phyloP scores from a whole-genome alignment of 2,797 vertebrate species.

The Octomys mimax region DNA sequence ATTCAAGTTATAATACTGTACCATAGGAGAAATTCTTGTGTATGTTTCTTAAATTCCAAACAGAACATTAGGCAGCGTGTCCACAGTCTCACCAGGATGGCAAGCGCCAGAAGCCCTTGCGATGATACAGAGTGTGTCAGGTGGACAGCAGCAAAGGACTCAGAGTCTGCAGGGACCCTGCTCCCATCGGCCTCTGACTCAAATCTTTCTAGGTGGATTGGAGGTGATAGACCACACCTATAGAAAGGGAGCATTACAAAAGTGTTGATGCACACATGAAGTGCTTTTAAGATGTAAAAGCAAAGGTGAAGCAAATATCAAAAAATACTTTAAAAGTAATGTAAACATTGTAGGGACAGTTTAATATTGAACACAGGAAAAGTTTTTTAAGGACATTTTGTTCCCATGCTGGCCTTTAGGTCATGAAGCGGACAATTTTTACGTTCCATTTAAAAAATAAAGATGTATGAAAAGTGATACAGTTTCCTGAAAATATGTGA shows the following conservation, averaged over 20 bases:
- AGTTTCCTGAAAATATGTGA: not conserved
- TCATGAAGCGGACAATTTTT: not conserved
- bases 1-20: not conserved
- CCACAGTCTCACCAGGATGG: not conserved
- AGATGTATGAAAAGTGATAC: not conserved
- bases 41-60: not conserved
- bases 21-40: conserved; percentile 9
- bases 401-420: not conserved
- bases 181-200: not conserved
- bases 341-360: not conserved
- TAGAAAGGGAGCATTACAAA: not conserved
- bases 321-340: conserved; percentile 25
- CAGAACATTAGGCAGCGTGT: not conserved
- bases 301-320: conserved; percentile 5
- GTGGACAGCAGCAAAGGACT: not conserved
- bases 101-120: rapidly evolving
- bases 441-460: not conserved
- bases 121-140: not conserved
- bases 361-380: conserved; percentile 10
- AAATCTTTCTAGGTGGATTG: not conserved
- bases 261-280: not conserved
- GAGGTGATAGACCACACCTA: not conserved
- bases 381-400: not conserved
- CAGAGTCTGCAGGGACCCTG: not conserved
- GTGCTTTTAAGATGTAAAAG: not conserved